A percentile compares a stretch with the other conserved stretches of the same genome.
Evolutionary conservation across 2,113 vertebrate genomes (phyloP).

Genomic region (Okapia johnstoni): DNA sequence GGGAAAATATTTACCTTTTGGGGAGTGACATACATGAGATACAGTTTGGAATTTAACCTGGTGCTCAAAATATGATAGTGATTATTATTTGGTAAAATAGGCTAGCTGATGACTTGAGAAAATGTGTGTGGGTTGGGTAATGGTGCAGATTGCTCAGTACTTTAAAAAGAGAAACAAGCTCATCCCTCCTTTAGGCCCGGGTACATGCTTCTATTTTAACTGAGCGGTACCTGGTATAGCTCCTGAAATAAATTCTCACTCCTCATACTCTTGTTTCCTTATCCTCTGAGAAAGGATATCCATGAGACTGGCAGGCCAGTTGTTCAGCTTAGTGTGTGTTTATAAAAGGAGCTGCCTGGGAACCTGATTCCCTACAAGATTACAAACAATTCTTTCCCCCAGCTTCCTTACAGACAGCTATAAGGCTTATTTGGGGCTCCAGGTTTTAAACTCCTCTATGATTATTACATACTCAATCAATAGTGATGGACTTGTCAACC

Average conservation of each 20-base stretch:
- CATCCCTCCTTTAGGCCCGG: neutral
- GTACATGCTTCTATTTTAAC: neutral
- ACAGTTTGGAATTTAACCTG: neutral
- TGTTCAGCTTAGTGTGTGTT: neutral
- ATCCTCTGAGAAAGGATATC: neutral
- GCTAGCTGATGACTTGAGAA: neutral
- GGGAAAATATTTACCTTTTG: neutral
- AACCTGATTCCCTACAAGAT: neutral
- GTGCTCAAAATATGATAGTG: neutral
- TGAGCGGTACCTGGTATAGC: neutral
- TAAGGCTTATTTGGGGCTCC: neutral
- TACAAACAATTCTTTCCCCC: neutral
- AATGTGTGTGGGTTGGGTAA: neutral
- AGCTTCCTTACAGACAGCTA: neutral
- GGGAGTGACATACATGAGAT: neutral
- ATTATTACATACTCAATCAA: neutral
- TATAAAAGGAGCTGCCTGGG: neutral
- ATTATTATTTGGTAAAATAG: neutral
- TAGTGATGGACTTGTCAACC: neutral
- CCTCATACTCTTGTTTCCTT: neutral
- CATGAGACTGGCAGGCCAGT: neutral
- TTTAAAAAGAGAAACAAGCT: neutral
- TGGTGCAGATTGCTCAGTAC: neutral
- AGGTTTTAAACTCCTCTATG: neutral
- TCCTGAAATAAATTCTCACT: neutral